These are phyloP conservation scores for Tetramorium alpestre DNA, from an alignment of 1,140 invertebrate genomes.

Conservation along the genomic window DNA sequence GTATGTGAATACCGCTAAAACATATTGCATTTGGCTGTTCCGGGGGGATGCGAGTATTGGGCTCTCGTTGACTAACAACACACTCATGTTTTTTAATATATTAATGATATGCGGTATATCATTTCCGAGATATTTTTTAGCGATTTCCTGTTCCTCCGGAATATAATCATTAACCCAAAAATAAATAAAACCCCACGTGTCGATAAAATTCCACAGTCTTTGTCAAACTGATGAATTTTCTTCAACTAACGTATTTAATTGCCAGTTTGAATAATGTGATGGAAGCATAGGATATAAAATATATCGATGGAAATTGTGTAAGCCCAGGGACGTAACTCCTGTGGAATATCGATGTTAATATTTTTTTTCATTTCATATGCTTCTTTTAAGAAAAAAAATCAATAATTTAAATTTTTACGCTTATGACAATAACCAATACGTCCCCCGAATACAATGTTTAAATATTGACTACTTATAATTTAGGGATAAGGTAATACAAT, in stretches of 20 bases:
- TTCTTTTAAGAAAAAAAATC: not conserved
- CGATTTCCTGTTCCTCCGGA: slow-evolving; percentile 64
- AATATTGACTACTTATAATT: not conserved
- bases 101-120: not conserved
- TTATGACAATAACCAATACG: not conserved
- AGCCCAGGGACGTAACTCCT: slow-evolving; percentile 48
- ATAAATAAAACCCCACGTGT: slow-evolving; percentile 4
- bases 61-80: slow-evolving; percentile 69
- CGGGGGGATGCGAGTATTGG: slow-evolving; percentile 72
- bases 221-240: slow-evolving; percentile 50
- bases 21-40: slow-evolving; percentile 85
- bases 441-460: not conserved
- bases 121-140: slow-evolving; percentile 18
- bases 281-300: slow-evolving; percentile 46
- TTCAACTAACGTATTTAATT: not conserved
- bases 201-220: slow-evolving; percentile 45
- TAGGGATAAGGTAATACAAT: too few species aligned
- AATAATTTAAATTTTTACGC: not conserved
- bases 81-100: slow-evolving; percentile 22
- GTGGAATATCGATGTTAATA: not conserved
- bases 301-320: slow-evolving; percentile 42
- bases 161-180: slow-evolving; percentile 70
- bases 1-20: slow-evolving; percentile 85
- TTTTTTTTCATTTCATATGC: not conserved
- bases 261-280: slow-evolving; percentile 63